Evolutionary conservation across 35 echinoderm and acorn worm genomes (phyloP).

Genomic region (Amphiura filiformis): DNA sequence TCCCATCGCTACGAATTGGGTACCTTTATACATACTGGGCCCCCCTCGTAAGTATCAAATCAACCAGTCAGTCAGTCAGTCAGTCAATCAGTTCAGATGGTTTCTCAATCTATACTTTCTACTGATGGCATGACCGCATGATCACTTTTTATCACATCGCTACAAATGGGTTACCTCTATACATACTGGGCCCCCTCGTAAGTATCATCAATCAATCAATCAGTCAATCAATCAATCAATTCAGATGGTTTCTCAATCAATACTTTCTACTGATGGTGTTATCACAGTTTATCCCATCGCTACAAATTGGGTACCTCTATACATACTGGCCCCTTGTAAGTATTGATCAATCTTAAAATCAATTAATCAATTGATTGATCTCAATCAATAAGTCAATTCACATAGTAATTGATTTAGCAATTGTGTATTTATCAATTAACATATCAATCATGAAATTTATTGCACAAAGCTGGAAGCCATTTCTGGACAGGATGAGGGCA

Average conservation of each 20-base stretch:
- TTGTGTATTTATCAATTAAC: too few relatives aligned
- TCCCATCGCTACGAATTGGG: slow-evolving; percentile 89
- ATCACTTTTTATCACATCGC: slow-evolving; percentile 87
- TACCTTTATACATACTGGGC: slow-evolving; percentile 99
- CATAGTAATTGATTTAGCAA: too few relatives aligned
- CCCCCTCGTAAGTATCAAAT: slow-evolving; percentile 75
- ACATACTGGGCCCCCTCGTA: slow-evolving; percentile 96
- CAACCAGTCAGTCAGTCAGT: too few relatives aligned
- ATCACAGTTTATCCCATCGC: slow-evolving; percentile 92
- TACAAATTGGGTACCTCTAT: slow-evolving; percentile 94
- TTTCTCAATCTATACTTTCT: slow-evolving; percentile 99
- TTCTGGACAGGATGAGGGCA: too few relatives aligned
- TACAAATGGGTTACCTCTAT: slow-evolving; percentile 92
- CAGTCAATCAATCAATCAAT: too few relatives aligned
- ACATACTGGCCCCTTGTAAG: slow-evolving; percentile 99
- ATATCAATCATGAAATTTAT: too few relatives aligned
- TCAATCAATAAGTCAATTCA: too few relatives aligned
- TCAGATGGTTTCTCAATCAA: slow-evolving; percentile 89
- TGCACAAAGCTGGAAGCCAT: too few relatives aligned
- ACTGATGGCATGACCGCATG: slow-evolving; percentile 86
- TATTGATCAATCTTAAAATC: too few relatives aligned
- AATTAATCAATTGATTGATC: too few relatives aligned
- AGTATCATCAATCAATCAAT: too few relatives aligned
- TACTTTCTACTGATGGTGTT: slow-evolving; percentile 95
- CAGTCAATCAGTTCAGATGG: slow-evolving; percentile 84